Evolutionary conservation across 1,140 invertebrate species (phyloP).

Genomic region (Bicyclus anynana): DNA sequence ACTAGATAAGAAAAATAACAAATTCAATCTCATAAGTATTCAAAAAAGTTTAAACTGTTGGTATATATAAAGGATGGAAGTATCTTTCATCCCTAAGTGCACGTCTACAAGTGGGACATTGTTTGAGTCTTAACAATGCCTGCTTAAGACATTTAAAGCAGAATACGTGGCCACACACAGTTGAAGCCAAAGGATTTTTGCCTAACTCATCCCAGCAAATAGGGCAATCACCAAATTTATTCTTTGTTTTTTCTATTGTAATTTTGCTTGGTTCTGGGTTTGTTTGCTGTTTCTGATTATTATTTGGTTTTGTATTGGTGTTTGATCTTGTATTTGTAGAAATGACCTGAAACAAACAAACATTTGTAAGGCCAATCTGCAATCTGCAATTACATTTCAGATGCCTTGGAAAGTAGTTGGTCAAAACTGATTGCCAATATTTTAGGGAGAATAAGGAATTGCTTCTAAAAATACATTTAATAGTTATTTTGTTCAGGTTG

Average conservation of each 20-base stretch:
- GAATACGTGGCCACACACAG: constrained; percentile 63
- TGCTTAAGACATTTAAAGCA: constrained; percentile 44
- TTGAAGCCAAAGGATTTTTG: constrained; percentile 47
- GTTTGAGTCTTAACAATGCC: constrained; percentile 37
- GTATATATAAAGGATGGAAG: constrained; percentile 51
- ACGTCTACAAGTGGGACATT: constrained; percentile 49
- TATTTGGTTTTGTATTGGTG: too few relatives aligned
- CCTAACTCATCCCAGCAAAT: constrained; percentile 57
- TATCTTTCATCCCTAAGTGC: constrained; percentile 36
- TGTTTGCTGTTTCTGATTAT: too few relatives aligned
- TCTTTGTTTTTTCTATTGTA: constrained; percentile 11
- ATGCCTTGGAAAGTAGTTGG: too few relatives aligned
- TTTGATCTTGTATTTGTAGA: too few relatives aligned
- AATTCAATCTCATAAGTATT: neutral
- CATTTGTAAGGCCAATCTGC: too few relatives aligned
- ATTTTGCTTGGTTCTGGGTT: neutral
- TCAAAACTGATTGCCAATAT: too few relatives aligned
- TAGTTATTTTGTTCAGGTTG: too few relatives aligned
- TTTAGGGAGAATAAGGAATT: too few relatives aligned
- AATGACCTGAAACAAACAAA: too few relatives aligned
- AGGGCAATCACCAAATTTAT: constrained; percentile 40
- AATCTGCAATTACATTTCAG: too few relatives aligned
- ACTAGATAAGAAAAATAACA: neutral
- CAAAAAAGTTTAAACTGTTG: neutral
- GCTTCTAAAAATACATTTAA: too few relatives aligned